These are phyloP conservation scores for Drosophila ficusphila DNA, from an alignment of 1,140 invertebrate genomes.

Conservation along the genomic window DNA sequence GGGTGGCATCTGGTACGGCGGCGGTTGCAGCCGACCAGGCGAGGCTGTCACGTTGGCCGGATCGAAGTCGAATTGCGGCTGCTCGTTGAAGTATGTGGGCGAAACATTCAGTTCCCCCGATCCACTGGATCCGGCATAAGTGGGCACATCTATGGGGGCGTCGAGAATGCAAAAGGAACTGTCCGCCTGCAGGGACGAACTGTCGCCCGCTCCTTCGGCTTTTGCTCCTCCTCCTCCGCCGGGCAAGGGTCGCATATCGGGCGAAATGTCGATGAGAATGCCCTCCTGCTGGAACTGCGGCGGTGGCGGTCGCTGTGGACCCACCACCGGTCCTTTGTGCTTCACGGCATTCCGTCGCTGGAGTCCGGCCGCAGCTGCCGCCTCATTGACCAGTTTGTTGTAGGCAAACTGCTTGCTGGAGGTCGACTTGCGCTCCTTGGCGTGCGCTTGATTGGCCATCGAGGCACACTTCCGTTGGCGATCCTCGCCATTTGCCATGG, in stretches of 20 bases:
- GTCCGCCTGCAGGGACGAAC: slow-evolving; percentile 63
- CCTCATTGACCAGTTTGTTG: slow-evolving; percentile 89
- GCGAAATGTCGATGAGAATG: slow-evolving; percentile 87
- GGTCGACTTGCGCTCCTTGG: slow-evolving; percentile 85
- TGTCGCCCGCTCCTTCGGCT: slow-evolving; percentile 34
- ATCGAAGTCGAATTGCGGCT: slow-evolving; percentile 56
- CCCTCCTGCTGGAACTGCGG: slow-evolving; percentile 85
- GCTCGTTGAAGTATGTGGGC: slow-evolving; percentile 65
- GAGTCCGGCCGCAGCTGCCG: slow-evolving; percentile 39
- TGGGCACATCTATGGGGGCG: slow-evolving; percentile 90
- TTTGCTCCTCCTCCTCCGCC: neutral
- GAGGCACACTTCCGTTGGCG: slow-evolving; percentile 84
- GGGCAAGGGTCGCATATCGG: slow-evolving; percentile 83
- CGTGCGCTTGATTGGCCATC: slow-evolving; percentile 59
- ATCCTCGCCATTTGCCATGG: slow-evolving; percentile 47
- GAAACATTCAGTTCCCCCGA: slow-evolving; percentile 35
- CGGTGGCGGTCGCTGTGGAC: slow-evolving; percentile 85
- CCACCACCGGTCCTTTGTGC: slow-evolving; percentile 48
- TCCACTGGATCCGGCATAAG: slow-evolving; percentile 46
- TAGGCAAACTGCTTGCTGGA: slow-evolving; percentile 90
- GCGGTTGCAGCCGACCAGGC: slow-evolving; percentile 75
- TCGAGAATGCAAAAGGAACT: slow-evolving; percentile 88
- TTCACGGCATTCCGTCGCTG: slow-evolving; percentile 65
- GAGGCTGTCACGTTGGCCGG: slow-evolving; percentile 14
- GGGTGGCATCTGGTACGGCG: slow-evolving; percentile 85